Evolutionary conservation across 2,113 vertebrate species (phyloP).

Genomic region (Mastomys natalensis): DNA sequence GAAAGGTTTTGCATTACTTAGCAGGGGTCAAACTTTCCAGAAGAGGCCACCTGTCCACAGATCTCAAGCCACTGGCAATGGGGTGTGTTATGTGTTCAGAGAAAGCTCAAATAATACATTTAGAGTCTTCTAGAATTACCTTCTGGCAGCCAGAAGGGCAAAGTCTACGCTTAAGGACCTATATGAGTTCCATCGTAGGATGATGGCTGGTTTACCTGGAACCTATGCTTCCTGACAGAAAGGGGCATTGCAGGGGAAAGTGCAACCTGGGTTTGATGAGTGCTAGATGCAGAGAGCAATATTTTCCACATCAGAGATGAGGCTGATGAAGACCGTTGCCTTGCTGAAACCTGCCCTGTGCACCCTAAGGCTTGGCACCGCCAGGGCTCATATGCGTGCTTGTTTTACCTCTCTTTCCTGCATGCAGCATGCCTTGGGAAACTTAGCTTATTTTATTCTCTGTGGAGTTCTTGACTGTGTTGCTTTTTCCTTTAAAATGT

Average conservation of each 20-base stretch:
- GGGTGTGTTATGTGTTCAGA: slow-evolving; percentile 7
- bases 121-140: slow-evolving; percentile 12
- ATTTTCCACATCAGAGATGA: background rate
- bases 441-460: background rate
- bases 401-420: background rate
- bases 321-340: background rate
- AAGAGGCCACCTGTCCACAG: slow-evolving; percentile 35
- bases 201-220: background rate
- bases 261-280: background rate
- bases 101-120: slow-evolving; percentile 31
- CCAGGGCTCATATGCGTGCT: background rate
- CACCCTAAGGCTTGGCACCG: fast-evolving
- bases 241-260: background rate
- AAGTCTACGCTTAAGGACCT: background rate
- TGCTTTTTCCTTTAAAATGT: background rate
- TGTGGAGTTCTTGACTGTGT: background rate
- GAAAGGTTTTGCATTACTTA: slow-evolving; percentile 65
- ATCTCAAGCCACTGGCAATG: background rate
- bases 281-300: background rate
- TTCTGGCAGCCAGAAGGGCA: background rate
- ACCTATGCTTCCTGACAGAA: background rate
- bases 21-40: slow-evolving; percentile 30
- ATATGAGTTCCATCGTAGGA: background rate
- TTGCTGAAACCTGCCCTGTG: background rate
- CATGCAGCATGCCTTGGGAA: background rate